Evolutionary conservation across 2,888 invertebrate genomes (phyloP).

Genomic region (Spatulosminthurus flaviceps): DNA sequence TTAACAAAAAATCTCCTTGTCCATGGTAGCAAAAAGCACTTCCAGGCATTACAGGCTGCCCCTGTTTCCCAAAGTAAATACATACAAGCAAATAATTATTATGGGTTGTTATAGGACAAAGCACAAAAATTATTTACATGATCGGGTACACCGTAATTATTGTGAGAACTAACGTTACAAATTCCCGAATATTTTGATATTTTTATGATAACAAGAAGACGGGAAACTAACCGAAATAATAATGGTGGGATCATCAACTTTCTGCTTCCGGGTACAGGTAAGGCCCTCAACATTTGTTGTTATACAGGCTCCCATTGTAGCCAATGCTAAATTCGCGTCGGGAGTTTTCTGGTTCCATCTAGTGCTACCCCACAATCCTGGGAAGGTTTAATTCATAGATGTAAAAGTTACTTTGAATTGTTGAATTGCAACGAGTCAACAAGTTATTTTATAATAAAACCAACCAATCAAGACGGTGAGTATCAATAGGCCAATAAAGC

Average conservation of each 20-base stretch:
- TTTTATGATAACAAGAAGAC: too few relatives aligned
- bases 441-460: too few relatives aligned
- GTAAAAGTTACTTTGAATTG: background rate
- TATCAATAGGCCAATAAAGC: too few relatives aligned
- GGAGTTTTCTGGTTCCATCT: background rate
- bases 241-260: constrained; percentile 29
- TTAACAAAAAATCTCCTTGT: constrained; percentile 29
- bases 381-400: background rate
- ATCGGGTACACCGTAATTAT: too few relatives aligned
- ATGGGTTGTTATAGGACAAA: too few relatives aligned
- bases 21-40: constrained; percentile 41
- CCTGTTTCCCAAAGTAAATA: constrained; percentile 41
- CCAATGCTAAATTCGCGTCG: constrained; percentile 30
- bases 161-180: too few relatives aligned
- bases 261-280: constrained; percentile 24
- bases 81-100: background rate
- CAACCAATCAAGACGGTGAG: too few relatives aligned
- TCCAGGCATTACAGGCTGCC: constrained; percentile 33
- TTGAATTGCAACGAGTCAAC: background rate
- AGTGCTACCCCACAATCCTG: background rate
- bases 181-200: too few relatives aligned
- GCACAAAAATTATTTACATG: too few relatives aligned
- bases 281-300: constrained; percentile 1
- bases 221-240: too few relatives aligned
- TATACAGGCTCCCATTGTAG: constrained; percentile 29